Base-by-base conservation (phyloP, 2,113 vertebrate genomes). In the Macquaria ambigua region DNA sequence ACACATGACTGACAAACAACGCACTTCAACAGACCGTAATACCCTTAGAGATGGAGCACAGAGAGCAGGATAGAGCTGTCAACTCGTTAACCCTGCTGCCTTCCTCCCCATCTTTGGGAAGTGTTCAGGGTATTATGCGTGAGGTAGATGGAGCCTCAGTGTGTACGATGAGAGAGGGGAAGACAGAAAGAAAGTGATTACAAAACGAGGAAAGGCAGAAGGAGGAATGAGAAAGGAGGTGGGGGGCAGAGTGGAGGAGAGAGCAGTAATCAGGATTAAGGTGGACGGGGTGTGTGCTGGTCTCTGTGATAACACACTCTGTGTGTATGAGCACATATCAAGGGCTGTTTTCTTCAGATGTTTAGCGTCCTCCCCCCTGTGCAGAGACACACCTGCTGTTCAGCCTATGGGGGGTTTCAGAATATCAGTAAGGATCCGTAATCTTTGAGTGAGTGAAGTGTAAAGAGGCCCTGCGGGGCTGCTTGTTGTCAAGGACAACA, bases 401-500 rank as follows among this genome's bases (percentile, higher is more conserved):
- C 39, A 52, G 64, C 21, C 16, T 18, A 21, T 1, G 25, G 14
- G 43, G 12, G 4, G 5, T 83, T 84, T 81, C 15, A 83, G 58
- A 63, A 67, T 68, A 79, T 71, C 66, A 53, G 68, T n/a, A 5
- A 23, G 53, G 39, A 75, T 61, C 37, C 5, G 4, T 78, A 81
- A 86, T 84, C 70, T 78, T 50, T 76, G 11, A 59, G 72, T 28
- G 48, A 70, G 25, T 16, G 66, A 82, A 52, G 46, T 72, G 77
- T 84, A 31, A 74, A 74, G 78, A 63, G 50, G 75, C 58, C 58
- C 64, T 41, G 59, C 16, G 10, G 73, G 59, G 79, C 5, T 0
- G 14, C 76, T 75, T 48, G 74, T 81, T 82, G 81, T 89, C 75
- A 69, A 41, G 58, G 74, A 64, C 77, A 76, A 72, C 79, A 74